Evolutionary conservation across 92 coral and sea anemone genomes (phyloP), one percentile per base, ranked within the genome.

Genomic region (Isaurus tuberculatus): DNA sequence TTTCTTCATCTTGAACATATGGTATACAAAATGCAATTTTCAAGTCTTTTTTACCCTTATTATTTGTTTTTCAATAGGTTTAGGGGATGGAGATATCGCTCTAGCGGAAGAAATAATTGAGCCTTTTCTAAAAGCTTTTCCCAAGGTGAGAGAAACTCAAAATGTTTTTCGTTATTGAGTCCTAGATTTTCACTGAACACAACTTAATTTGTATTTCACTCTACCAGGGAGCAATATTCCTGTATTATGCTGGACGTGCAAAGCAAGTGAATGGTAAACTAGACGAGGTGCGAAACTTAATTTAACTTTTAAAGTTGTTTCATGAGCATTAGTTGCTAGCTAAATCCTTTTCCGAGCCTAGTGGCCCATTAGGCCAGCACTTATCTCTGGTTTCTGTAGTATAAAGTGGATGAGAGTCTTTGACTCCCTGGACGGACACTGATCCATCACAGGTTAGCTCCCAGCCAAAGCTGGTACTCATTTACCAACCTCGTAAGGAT

Each of bases 221-320:
- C 4, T 1, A 40, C 46, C 53, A 95, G 98, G 98, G 98, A 27
- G 98, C 98, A 33, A 96, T 96, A 57, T 96, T 96, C 73, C 79
- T 96, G 67, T 96, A 94, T 79, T 96, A 91, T 67, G 91, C 92
- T 84, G 98, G 95, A 16, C 98, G 98, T 79, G 91, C 94, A 40
- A 93, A 94, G 79, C 98, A 95, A 67, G 94, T 95, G 4, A 92
- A 95, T 75, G 98, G 98, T 22, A 86, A 89, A 36, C 85, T 95
- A 17, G 95, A 93, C 55, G 95, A 95, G 95, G 98, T 93, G 32
- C 32, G 89, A 0, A 13, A 40, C 46, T 57, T n/a, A 13, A 17
- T 72, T 23, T 16, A 8, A 22, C 26, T 36, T 5, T 33, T 53
- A 32, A 23, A 8, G 1, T 13, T 33, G 19, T 30, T 22, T 28